Percentiles rank a stretch among this genome's conserved stretches.
These are phyloP conservation scores for Euura saliciscinereae DNA, from an alignment of 1,140 invertebrate species.

Conservation along the genomic window DNA sequence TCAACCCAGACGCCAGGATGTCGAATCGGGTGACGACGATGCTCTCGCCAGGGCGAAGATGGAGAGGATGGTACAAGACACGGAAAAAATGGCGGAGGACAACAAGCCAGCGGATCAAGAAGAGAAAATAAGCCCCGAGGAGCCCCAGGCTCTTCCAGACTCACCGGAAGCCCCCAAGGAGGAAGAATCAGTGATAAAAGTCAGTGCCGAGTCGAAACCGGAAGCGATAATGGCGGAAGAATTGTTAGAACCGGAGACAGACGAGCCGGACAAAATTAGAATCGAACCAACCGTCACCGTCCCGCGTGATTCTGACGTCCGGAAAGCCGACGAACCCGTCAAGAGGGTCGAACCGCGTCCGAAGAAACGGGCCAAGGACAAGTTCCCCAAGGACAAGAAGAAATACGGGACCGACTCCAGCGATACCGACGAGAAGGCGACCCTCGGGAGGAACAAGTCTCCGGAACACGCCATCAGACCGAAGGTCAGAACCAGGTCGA, in stretches of 20 bases:
- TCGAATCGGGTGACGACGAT: conserved; percentile 22
- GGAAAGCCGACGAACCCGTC: too few species aligned
- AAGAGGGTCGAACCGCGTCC: neutral
- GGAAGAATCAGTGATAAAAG: too few species aligned
- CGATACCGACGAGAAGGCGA: conserved; percentile 35
- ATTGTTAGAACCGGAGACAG: too few species aligned
- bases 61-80: conserved; percentile 53
- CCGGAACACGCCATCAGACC: conserved; percentile 26
- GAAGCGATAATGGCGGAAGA: too few species aligned
- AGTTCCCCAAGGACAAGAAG: conserved; percentile 22
- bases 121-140: neutral
- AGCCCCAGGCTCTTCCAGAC: too few species aligned
- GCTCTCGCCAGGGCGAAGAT: conserved; percentile 34
- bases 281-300: too few species aligned
- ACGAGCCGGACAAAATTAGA: too few species aligned
- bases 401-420: conserved; percentile 39
- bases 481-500: conserved; percentile 8
- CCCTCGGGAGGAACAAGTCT: conserved; percentile 34
- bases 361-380: conserved; percentile 29
- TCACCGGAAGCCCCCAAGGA: too few species aligned
- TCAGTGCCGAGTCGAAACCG: too few species aligned
- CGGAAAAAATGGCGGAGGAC: conserved; percentile 38
- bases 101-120: too few species aligned
- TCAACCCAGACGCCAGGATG: conserved; percentile 30
- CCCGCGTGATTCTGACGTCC: too few species aligned